Evolutionary conservation across 2,797 vertebrate species (phyloP).

Genomic region (Allobates femoralis): DNA sequence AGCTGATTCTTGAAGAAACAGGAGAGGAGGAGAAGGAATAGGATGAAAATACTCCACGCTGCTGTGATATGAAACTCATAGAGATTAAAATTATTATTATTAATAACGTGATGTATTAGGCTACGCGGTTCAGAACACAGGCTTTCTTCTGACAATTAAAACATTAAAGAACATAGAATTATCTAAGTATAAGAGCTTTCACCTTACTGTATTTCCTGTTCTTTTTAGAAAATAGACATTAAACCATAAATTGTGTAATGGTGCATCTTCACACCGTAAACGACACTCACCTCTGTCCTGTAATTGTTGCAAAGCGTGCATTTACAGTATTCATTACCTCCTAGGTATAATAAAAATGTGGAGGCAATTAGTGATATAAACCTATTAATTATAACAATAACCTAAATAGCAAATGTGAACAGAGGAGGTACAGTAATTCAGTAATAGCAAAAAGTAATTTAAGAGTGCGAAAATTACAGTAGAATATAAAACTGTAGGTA

Average conservation of each 20-base stretch:
- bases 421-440: conserved; percentile 6
- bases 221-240: not conserved
- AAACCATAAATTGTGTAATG: not conserved
- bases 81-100: too few relatives aligned
- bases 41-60: too few relatives aligned
- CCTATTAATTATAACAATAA: conserved; percentile 45
- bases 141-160: too few relatives aligned
- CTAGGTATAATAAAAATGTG: conserved; percentile 34
- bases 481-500: too few relatives aligned
- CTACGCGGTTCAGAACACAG: too few relatives aligned
- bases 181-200: not conserved
- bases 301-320: conserved; percentile 22
- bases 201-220: not conserved
- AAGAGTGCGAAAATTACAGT: too few relatives aligned
- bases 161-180: not conserved
- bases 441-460: too few relatives aligned
- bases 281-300: not conserved
- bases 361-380: conserved; percentile 31
- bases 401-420: conserved; percentile 9
- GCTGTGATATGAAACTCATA: too few relatives aligned
- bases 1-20: too few relatives aligned
- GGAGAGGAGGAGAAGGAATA: too few relatives aligned
- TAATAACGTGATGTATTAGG: too few relatives aligned
- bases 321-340: conserved; percentile 33
- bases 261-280: not conserved